Base-by-base conservation (phyloP, 2,888 invertebrate species). In the Silvanus unidentatus region DNA sequence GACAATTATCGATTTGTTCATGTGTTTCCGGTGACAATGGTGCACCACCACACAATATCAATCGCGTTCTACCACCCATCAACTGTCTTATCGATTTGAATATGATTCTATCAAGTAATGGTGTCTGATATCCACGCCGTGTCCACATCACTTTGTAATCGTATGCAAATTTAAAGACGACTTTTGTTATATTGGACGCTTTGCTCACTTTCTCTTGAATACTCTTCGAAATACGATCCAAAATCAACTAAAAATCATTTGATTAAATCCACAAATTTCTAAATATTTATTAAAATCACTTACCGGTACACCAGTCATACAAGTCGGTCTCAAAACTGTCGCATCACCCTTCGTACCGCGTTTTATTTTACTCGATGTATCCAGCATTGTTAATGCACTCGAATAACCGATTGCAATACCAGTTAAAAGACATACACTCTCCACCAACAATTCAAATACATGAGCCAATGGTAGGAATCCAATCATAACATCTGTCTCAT, bases 381-480 rank as follows among this genome's bases (percentile, higher is more conserved):
- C 92, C 58, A 91, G 81, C 81, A 93, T 84, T 0, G 99, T 99
- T 45, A 94, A 76, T 0, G 98, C 92, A 0, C 95, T 93, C 0
- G 96, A 96, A 72, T 98, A 99, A 2, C 98, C 98, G 64, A 99
- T 93, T 1, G 90, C 83, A 30, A 95, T 88, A 13, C 96, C 96
- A 64, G 82, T 84, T 40, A 88, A 73, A 46, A 93, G 75, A 64
- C 91, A 89, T 40, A 90, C 81, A 59, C 85, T 84, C 71, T 88
- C 96, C n/a, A 92, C 92, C 42, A 94, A 79, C 57, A 99, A 77
- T 73, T 98, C 98, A 64, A 97, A 89, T 1, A 98, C 96, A 73
- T 98, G 98, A 16, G 98, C 98, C 45, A 98, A 75, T 15, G 99
- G 99, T 55, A 99, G 79, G 75, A 95, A 99, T 44, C 92, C 98